Evolutionary conservation across 2,888 invertebrate genomes (phyloP), one percentile per base, ranked within the genome.

Genomic region (Liodrosophila aerea): DNA sequence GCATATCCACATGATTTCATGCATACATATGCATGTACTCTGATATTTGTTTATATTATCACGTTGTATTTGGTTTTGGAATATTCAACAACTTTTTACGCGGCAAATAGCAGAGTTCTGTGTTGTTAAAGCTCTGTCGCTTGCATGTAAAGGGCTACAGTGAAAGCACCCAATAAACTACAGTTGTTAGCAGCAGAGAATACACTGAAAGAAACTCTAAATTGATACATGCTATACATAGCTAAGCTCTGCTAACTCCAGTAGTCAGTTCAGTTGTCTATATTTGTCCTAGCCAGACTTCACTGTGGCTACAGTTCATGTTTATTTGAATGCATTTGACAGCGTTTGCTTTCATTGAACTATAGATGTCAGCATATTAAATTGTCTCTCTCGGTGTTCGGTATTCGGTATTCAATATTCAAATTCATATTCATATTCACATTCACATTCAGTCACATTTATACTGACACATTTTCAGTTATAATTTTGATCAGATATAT

Each of bases 81-180:
- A 49, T 63, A 49, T 64, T 33, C 53, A 54, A 16, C 7, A 30
- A 1, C 9, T 30, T 36, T 46, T 37, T 30, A 31, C 11, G 11
- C 15, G 11, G 7, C 15, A 13, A 62, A 61, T 11, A 40, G 57
- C 31, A 29, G 34, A 31, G 31, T 31, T 18, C 15, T 51, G 31
- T 9, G 16, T 59, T 41, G 41, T 39, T 33, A 29, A 7, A 50
- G 16, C n/a, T n/a, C n/a, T 13, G 30, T 11, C 36, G 16, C 16
- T 31, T 39, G 31, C 3, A 7, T 22, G 22, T 22, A 3, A 22
- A 4, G 22, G 29, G 8, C 3, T 37, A 15, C 37, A 37, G 22
- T 22, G 22, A 22, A 22, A 22, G 22, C 22, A 22, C n/a, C n/a
- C n/a, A 22, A 22, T 22, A 22, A 22, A 22, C 22, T 22, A 22